phyloP scores from a whole-genome alignment of 2,888 invertebrate species.

The Tholera decimalis region DNA sequence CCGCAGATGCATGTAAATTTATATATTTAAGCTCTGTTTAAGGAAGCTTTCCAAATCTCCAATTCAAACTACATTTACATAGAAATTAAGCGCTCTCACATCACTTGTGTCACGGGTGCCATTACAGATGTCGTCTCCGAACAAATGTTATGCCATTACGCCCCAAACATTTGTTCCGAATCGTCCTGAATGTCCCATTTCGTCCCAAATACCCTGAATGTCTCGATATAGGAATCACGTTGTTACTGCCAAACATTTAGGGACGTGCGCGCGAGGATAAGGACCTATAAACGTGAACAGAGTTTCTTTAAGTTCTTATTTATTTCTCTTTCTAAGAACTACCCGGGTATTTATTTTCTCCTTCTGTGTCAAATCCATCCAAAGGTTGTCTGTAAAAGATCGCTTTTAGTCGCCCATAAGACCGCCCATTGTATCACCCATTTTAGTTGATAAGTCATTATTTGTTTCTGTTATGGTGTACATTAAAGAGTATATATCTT shows the following conservation, averaged over 20 bases:
- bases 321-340: too few species aligned
- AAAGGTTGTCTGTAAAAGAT: too few species aligned
- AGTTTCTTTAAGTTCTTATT: neutral
- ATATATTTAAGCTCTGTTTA: too few species aligned
- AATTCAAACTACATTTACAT: neutral
- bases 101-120: neutral
- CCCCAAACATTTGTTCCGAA: neutral
- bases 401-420: too few species aligned
- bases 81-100: neutral
- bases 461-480: too few species aligned
- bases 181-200: neutral
- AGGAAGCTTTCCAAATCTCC: neutral
- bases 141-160: constrained; percentile 32
- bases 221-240: neutral
- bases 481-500: too few species aligned
- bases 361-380: too few species aligned
- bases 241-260: constrained; percentile 8
- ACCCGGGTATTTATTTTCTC: too few species aligned
- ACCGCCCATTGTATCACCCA: too few species aligned
- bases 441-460: too few species aligned
- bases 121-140: constrained; percentile 10
- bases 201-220: constrained; percentile 9
- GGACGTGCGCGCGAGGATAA: constrained; percentile 7
- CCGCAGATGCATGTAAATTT: too few species aligned
- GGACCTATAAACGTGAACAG: neutral